phyloP scores from a whole-genome alignment of 2,888 invertebrate species.

The Cheilosia grossa region DNA sequence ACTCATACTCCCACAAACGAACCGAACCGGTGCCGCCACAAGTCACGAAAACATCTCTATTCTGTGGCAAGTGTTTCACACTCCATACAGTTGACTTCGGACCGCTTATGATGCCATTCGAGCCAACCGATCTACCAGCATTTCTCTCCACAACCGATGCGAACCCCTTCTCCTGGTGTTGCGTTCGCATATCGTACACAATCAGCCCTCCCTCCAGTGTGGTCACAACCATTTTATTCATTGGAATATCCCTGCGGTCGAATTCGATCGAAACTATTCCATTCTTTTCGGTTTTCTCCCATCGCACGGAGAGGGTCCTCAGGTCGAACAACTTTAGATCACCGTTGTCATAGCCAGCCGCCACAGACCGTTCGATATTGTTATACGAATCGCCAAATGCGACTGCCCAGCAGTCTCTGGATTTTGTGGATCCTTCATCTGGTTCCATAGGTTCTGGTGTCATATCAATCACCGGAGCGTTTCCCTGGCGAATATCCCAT shows the following conservation, averaged over 20 bases:
- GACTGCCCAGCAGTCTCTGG: slow-evolving; percentile 96
- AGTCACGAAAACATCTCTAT: slow-evolving; percentile 95
- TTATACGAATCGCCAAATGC: slow-evolving; percentile 96
- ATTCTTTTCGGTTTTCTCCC: slow-evolving; percentile 97
- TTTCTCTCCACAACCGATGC: slow-evolving; percentile 85
- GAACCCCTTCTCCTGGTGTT: slow-evolving; percentile 94
- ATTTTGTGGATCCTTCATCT: slow-evolving; percentile 85
- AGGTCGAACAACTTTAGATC: slow-evolving; percentile 97
- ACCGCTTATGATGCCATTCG: slow-evolving; percentile 83
- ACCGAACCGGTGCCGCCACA: slow-evolving; percentile 96
- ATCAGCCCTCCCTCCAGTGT: slow-evolving; percentile 95
- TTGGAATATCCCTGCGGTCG: slow-evolving; percentile 95
- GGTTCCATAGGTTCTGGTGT: slow-evolving; percentile 78
- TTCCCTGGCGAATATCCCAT: slow-evolving; percentile 97
- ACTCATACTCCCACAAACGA: slow-evolving; percentile 97
- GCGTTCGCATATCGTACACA: slow-evolving; percentile 94
- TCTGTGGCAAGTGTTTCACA: slow-evolving; percentile 95
- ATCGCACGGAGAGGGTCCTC: slow-evolving; percentile 90
- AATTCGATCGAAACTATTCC: slow-evolving; percentile 95
- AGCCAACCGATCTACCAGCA: slow-evolving; percentile 83
- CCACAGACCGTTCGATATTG: slow-evolving; percentile 92
- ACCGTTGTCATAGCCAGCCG: slow-evolving; percentile 98
- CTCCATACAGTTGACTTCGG: slow-evolving; percentile 96
- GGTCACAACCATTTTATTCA: slow-evolving; percentile 97
- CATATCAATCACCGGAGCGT: slow-evolving; percentile 94